Base-by-base conservation (phyloP, 2,113 vertebrate genomes). In the Pluvialis apricaria region DNA sequence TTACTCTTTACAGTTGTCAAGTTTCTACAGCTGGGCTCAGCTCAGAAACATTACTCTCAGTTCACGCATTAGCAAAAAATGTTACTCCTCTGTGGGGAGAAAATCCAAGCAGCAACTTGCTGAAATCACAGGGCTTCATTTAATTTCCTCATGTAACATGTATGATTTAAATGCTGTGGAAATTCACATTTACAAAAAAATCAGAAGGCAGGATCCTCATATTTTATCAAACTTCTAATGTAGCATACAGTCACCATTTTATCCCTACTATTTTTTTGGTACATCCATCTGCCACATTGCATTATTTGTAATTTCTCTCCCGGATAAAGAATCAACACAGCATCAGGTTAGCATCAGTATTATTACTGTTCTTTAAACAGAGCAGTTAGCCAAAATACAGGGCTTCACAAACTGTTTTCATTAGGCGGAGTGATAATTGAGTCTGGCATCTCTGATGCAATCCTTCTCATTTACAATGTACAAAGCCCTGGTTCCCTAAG, bases 371-470 rank as follows among this genome's bases (percentile, higher is more conserved):
- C 82, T 92, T 78, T 89, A 57, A 88, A 62, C 57, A 87, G 49
- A 85, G 36, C 34, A 49, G 40, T 77, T 75, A 73, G 45, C 29
- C 54, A 51, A 70, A 69, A 51, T 42, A 32, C 54, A 90, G 71
- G 86, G 32, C 68, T 92, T 90, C 62, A 42, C 36, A 14, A 80
- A 69, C 36, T 38, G 34, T 80, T 91, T 92, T 88, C 34, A 45
- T 81, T 83, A 77, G 16, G 5, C 7, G 25, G 25, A 96, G 54
- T 38, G 79, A 82, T 86, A 93, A 86, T 32, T 80, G 54, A 73
- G 42, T 62, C 73, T 95, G 66, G 45, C 42, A 75, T 92, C 77
- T 92, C 75, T 94, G 62, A 70, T 90, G 71, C 82, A 92, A 92
- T 77, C 42, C 66, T 91, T 12, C 54, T 86, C 42, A 77, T 92